Base-by-base conservation (phyloP, 2,797 vertebrate genomes). In the Mus caroli region DNA sequence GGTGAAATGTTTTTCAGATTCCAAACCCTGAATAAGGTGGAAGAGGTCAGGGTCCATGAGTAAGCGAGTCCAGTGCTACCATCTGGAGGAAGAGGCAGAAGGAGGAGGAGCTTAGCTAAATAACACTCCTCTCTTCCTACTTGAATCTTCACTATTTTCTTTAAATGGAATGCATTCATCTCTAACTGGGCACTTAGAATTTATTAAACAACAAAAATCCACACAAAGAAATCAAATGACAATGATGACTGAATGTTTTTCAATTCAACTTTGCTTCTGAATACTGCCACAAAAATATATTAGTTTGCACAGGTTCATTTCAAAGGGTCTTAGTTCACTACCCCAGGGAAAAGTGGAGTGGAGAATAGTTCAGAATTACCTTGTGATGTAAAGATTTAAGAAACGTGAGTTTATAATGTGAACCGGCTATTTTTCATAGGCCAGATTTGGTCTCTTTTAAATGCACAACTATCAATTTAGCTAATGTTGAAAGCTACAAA, bases 191-290 rank as follows among this genome's bases (percentile, higher is more conserved):
- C 6, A 77, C 62, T 93, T 91, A 69, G 73, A 73, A 17, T 88
- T 94, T 60, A 64, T 22, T 62, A 92, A 96, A 90, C 78, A 88
- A 20, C 62, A 52, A 84, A 17, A 91, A 94, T 79, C 46, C 50
- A 93, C 58, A 52, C 1, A 56, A 37, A 87, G 12, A 96, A 90
- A 92, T 90, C 11, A 85, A 92, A 80, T 26, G 7, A 77, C 54
- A 90, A 83, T 24, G 14, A 88, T 89, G 56, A 88, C 62, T 15
- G 9, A n/a, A 3, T 11, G 31, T 92, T 67, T 60, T 54, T 91
- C 24, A 95, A 95, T 67, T 34, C 4, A 93, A 15, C 79, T 94
- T 96, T 77, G 19, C 12, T 90, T 84, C 73, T 64, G 37, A 34
- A 86, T 34, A 73, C 58, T 73, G 31, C 22, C 31, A 46, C 54